Evolutionary conservation across 1,140 invertebrate species (phyloP).

Genomic region (Drosophila elegans): DNA sequence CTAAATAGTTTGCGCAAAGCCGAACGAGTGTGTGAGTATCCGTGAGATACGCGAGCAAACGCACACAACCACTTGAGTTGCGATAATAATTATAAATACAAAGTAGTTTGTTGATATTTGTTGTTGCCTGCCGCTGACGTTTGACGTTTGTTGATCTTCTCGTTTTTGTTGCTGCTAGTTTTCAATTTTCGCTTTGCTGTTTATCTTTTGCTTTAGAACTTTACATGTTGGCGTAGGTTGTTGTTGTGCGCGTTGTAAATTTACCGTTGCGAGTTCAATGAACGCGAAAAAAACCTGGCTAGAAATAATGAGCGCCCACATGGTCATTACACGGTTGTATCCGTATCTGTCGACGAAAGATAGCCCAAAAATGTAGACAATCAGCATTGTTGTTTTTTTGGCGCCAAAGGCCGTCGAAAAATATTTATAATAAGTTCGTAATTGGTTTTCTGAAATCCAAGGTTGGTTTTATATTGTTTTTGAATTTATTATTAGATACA

Average conservation of each 20-base stretch:
- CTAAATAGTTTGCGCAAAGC: slow-evolving; percentile 65
- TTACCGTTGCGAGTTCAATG: slow-evolving; percentile 77
- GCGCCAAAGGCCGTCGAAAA: neutral
- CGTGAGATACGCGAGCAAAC: slow-evolving; percentile 61
- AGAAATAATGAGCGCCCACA: slow-evolving; percentile 63
- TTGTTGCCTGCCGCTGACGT: slow-evolving; percentile 51
- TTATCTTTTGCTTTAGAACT: slow-evolving; percentile 81
- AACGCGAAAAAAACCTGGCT: slow-evolving; percentile 59
- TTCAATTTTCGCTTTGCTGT: slow-evolving; percentile 69
- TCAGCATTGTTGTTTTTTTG: neutral
- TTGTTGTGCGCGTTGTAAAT: slow-evolving; percentile 63
- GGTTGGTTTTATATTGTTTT: neutral
- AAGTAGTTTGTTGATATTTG: slow-evolving; percentile 82
- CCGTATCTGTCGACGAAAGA: slow-evolving; percentile 23
- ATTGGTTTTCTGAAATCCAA: neutral
- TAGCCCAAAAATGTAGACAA: slow-evolving; percentile 4
- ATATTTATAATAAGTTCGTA: neutral
- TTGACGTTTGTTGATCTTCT: slow-evolving; percentile 43
- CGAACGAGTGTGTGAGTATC: slow-evolving; percentile 39
- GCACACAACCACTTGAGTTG: slow-evolving; percentile 15
- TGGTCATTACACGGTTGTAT: slow-evolving; percentile 49
- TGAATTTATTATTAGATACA: neutral
- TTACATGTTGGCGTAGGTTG: slow-evolving; percentile 82
- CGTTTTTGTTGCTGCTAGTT: slow-evolving; percentile 51
- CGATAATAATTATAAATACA: slow-evolving; percentile 84